A percentile compares a stretch with the other conserved stretches of the same genome.
Conservation (phyloP, 1,140 invertebrate genomes). For the Macrotrachela quadricornifera region DNA sequence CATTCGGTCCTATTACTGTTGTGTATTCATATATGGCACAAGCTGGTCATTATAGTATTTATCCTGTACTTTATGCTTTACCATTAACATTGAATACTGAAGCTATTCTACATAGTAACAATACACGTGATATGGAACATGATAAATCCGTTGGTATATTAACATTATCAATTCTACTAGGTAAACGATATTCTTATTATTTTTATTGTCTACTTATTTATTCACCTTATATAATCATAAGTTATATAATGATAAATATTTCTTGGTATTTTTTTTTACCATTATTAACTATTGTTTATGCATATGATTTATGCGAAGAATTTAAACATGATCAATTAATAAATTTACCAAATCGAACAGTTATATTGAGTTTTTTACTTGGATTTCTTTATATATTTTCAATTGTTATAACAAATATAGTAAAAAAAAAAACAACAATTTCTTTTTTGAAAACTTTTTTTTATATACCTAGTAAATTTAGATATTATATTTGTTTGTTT, state of each 20-base stretch:
- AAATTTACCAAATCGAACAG: too few relatives aligned
- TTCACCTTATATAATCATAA: slow-evolving; percentile 66
- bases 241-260: slow-evolving; percentile 50
- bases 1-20: slow-evolving; percentile 77
- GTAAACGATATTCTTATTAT: slow-evolving; percentile 64
- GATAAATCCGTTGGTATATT: slow-evolving; percentile 66
- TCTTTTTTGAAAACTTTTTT: too few relatives aligned
- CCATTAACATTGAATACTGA: slow-evolving; percentile 78
- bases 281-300: slow-evolving; percentile 49
- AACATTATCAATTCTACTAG: slow-evolving; percentile 74
- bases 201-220: slow-evolving; percentile 72
- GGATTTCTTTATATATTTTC: too few relatives aligned
- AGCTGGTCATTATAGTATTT: slow-evolving; percentile 37
- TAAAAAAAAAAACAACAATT: too few relatives aligned
- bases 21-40: slow-evolving; percentile 76
- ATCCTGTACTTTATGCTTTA: slow-evolving; percentile 64
- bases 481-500: too few relatives aligned
- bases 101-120: slow-evolving; percentile 79
- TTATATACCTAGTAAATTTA: too few relatives aligned
- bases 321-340: too few relatives aligned
- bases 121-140: slow-evolving; percentile 63
- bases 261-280: slow-evolving; percentile 62
- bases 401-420: too few relatives aligned
- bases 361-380: too few relatives aligned
- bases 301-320: too few relatives aligned